Conservation (phyloP, 2,113 vertebrate species). For the Vicugna pacos region DNA sequence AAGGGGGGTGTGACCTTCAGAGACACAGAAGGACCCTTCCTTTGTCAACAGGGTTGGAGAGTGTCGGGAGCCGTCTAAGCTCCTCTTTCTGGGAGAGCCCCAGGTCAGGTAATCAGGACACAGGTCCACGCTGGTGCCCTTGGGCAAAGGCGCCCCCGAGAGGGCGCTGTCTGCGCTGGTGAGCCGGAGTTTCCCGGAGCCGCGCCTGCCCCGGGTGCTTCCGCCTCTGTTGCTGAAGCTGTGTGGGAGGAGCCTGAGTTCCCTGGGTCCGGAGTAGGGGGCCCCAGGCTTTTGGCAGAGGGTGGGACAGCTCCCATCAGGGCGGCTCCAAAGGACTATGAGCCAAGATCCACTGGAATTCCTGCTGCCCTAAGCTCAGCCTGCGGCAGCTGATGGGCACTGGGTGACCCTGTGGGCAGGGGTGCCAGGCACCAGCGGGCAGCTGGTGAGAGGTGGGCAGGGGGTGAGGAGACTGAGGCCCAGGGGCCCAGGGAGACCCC, state of each 20-base stretch:
- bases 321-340: not conserved
- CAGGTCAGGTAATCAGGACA: not conserved
- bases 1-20: not conserved
- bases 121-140: fast-evolving
- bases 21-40: not conserved
- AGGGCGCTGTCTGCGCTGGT: fast-evolving
- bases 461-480: not conserved
- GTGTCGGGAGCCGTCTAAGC: fast-evolving
- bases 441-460: not conserved
- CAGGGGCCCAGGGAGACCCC: fast-evolving
- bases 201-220: not conserved
- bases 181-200: not conserved
- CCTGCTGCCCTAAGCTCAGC: not conserved
- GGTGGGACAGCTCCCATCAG: no score
- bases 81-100: not conserved
- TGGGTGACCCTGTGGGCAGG: no score
- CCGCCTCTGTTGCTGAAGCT: not conserved
- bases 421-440: not conserved
- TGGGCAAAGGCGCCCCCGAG: not conserved
- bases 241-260: not conserved
- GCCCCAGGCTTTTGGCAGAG: not conserved
- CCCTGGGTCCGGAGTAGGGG: not conserved
- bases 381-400: fast-evolving
- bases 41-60: not conserved
- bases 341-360: not conserved